These are phyloP conservation scores for Netelia melanura DNA, from an alignment of 2,888 invertebrate genomes.

Conservation along the genomic window DNA sequence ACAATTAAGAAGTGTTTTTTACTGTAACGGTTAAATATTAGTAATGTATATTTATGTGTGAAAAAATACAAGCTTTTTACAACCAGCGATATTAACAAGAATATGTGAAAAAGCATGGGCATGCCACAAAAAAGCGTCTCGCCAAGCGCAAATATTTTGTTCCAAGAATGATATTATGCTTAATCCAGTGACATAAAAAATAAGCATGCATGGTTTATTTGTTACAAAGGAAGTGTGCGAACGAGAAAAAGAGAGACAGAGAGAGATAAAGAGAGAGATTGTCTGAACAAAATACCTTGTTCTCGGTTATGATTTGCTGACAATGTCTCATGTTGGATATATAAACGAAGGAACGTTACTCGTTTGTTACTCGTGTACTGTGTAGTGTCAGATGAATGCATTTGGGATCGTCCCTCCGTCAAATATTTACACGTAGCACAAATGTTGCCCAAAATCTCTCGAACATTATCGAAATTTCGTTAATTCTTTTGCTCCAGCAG, in stretches of 20 bases:
- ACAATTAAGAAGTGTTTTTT: neutral
- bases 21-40: neutral
- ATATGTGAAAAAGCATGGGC: neutral
- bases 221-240: neutral
- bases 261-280: neutral
- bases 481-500: constrained; percentile 25
- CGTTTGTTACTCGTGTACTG: neutral
- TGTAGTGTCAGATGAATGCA: too few relatives aligned
- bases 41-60: neutral
- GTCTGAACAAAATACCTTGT: neutral
- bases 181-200: neutral
- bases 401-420: neutral
- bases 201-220: constrained; percentile 9
- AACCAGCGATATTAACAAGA: neutral
- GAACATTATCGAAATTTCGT: constrained; percentile 13
- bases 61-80: neutral
- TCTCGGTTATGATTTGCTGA: constrained; percentile 1
- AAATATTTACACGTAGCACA: constrained; percentile 8
- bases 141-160: constrained; percentile 31
- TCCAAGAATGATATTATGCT: constrained; percentile 35
- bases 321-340: neutral
- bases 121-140: neutral
- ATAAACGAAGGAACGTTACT: neutral
- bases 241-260: neutral
- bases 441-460: too few relatives aligned